phyloP scores from a whole-genome alignment of 1,140 invertebrate genomes.

The Heliconius congener region DNA sequence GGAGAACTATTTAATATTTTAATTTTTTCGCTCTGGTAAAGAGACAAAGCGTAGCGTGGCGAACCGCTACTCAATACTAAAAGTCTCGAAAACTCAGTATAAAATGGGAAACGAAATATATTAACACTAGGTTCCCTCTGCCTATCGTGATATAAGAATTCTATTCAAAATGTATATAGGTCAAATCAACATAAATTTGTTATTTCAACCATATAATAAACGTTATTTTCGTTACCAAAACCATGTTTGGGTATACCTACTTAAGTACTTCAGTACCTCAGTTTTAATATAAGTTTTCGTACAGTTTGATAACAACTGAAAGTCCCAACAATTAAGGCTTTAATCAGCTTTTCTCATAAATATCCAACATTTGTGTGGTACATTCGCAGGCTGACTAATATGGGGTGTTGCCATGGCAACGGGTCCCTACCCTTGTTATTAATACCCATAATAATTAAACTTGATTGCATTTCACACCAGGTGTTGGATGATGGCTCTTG shows the following conservation, averaged over 20 bases:
- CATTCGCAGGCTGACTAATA: conserved; percentile 63
- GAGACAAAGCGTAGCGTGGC: too few species aligned
- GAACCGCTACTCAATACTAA: too few species aligned
- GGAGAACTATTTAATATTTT: too few species aligned
- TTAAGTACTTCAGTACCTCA: neutral
- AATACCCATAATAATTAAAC: conserved; percentile 81
- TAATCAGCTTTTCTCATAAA: conserved; percentile 75
- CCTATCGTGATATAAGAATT: neutral
- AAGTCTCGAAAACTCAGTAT: too few species aligned
- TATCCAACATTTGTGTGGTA: conserved; percentile 66
- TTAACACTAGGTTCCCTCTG: too few species aligned
- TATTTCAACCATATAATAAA: neutral
- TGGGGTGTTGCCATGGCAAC: conserved; percentile 74
- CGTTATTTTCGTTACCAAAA: neutral
- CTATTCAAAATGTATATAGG: neutral
- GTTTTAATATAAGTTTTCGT: conserved; percentile 23
- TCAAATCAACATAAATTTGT: neutral
- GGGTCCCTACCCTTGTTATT: conserved; percentile 76
- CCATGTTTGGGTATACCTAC: neutral
- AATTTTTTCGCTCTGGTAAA: too few species aligned
- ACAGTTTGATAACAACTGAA: conserved; percentile 30
- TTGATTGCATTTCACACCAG: conserved; percentile 81
- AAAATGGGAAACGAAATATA: too few species aligned
- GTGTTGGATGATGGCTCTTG: conserved; percentile 74
- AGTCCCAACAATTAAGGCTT: conserved; percentile 55